Base-by-base conservation (phyloP, 2,113 vertebrate genomes). In the Dolichallabes microphthalmus region DNA sequence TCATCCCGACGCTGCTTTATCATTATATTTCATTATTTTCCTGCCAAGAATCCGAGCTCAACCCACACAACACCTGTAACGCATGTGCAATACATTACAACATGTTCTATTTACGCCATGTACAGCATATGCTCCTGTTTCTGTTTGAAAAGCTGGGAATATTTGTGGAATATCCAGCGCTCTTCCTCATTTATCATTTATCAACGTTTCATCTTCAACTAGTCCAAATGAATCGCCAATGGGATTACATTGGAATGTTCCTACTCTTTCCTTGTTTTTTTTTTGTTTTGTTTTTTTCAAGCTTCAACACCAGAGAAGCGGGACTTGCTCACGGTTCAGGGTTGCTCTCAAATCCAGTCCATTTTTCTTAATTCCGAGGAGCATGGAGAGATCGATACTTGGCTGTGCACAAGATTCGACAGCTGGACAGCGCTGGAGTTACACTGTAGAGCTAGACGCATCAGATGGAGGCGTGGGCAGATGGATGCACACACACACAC, bases 301-400 rank as follows among this genome's bases (percentile, higher is more conserved):
- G 22, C 39, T 32, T 58, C 20, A 2, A 14, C 12, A 2, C 57
- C 39, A 73, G 52, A 45, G 66, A 64, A 11, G 19, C 39, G 73
- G 45, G 35, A 74, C 74, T 14, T 25, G 53, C 80, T 78, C 20
- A 35, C 2, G 30, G 55, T 78, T 79, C 5, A 17, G 13, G 61
- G 50, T 77, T n/a, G 13, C 25, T 53, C 58, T 68, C 25, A 57
- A 86, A 81, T 57, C 39, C 52, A 19, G 69, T 76, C 68, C 86
- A 90, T 93, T 90, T 88, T 87, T 92, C 91, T 92, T 90, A 90
- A 91, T 91, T 89, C 89, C 84, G 75, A 90, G 80, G 82, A 88
- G 74, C 89, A 85, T 71, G 30, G 82, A 82, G 74, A 82, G 87
- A 91, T 91, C 92, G 82, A 91, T 93, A 91, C 32, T 53, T 55